Base-by-base conservation (phyloP, 2,888 invertebrate genomes). In the Caenorhabditis drosophilae region DNA sequence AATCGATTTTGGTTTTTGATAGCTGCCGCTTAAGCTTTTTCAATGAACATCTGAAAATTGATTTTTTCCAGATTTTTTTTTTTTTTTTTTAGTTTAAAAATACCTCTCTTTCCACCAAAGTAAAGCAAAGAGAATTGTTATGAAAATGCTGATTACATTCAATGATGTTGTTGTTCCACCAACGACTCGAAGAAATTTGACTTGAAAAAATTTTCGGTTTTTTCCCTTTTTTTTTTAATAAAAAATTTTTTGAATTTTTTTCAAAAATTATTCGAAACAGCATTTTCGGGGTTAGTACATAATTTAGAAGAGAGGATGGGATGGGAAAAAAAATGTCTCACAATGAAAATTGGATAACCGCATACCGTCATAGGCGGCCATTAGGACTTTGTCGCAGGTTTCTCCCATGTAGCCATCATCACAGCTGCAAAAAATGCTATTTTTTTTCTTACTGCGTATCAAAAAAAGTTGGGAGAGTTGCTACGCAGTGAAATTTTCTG, bases 281-380 rank as follows among this genome's bases (percentile, higher is more conserved):
- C 1, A 20, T 27, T 31, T 36, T 36, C 16, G 7, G n/a, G 36
- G 16, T n/a, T 36, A 26, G 45, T 36, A 4, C 4, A 36, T 12
- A 9, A 7, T 15, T n/a, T 18, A 44, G 20, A 44, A 25, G 20
- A n/a, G n/a, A 7, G 4, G 44, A 44, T 18, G 15, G 20, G 40
- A 20, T 40, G 20, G 44, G 16, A 36, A 36, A n/a, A 60, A 57
- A 52, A 42, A n/a, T n/a, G n/a, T 46, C 62, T 62, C 62, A 62
- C 62, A 56, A 57, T 56, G 31, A 34, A 61, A 52, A 18, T 56
- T 38, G 23, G 22, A 38, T 52, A 56, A 47, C 61, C n/a, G 54
- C 63, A 41, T 63, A 63, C 63, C 63, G 42, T 58, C 57, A 54
- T 58, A 63, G 20, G 57, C 63, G 23, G 53, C 42, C 57, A 63